Evolutionary conservation across 2,113 vertebrate species (phyloP), one percentile per base, ranked within the genome.

Genomic region (Crotalus helleri): DNA sequence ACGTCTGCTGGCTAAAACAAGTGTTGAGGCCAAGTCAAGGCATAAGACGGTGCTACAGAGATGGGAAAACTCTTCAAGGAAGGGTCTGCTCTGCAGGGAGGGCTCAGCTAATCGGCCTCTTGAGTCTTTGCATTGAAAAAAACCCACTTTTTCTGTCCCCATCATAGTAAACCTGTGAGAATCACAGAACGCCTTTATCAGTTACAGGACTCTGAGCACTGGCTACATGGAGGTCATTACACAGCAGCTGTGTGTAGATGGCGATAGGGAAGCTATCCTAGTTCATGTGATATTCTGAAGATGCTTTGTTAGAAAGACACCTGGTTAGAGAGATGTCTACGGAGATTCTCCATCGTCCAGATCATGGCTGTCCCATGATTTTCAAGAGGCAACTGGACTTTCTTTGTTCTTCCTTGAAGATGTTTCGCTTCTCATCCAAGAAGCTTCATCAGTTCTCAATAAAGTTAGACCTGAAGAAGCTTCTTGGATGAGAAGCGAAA

Each of bases 181-280:
- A 74, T 0, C n/a, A 39, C n/a, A 33, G n/a, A 1, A 39, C 17
- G n/a, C n/a, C n/a, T 19, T 17, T 7, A 3, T 17, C 69, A 19
- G 69, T 7, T 2, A 7, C 5, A 39, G 69, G 69, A 8, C 5
- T 33, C 64, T 3, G n/a, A 33, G 6, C 5, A 3, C n/a, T 7
- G 64, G 64, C 13, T 17, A 17, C 5, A 74, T n/a, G 0, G 13
- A 0, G 7, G 13, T 5, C 5, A 0, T 13, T 17, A 15, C 15
- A 39, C 69, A 39, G 2, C n/a, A 33, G 6, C 13, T 1, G 2
- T 7, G 5, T 7, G 13, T 8, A 74, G 69, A 74, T 3, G 64
- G 64, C n/a, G 3, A 74, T 0, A 17, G n/a, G 69, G n/a, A 8
- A 19, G 15, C 5, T 7, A 3, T 1, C 5, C n/a, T 6, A 7